Percentiles rank a stretch among this genome's conserved stretches.
Evolutionary conservation across 2,113 vertebrate genomes (phyloP).

Genomic region (Glaucomys volans): DNA sequence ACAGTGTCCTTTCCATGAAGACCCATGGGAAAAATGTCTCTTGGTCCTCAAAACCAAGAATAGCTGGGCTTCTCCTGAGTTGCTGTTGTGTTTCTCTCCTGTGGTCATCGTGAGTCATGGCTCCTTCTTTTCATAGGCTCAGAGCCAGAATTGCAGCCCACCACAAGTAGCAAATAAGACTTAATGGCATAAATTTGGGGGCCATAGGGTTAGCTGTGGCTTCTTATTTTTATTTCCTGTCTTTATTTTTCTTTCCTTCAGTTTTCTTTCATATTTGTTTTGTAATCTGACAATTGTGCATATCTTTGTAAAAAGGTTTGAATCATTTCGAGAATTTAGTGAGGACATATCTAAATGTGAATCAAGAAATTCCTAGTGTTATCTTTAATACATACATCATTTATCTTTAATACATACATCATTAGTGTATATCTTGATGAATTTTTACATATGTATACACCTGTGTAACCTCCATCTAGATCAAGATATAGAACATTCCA

Average conservation of each 20-base stretch:
- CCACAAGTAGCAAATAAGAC: conserved; percentile 37
- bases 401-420: not conserved
- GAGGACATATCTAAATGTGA: not conserved
- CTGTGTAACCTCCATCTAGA: not conserved
- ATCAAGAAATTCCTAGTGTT: conserved; percentile 11
- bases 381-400: conserved; percentile 12
- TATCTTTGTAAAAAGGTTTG: conserved; percentile 50
- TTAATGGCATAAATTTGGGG: conserved; percentile 53
- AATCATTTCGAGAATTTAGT: conserved; percentile 25
- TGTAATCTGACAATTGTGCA: conserved; percentile 2
- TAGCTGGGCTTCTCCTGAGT: conserved; percentile 57
- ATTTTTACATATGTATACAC: not conserved
- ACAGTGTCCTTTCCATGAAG: not conserved
- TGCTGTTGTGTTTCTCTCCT: conserved; percentile 73
- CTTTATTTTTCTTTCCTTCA: conserved; percentile 72
- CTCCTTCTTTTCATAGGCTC: conserved; percentile 72
- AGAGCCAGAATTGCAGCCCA: conserved; percentile 69
- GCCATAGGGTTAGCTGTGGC: conserved; percentile 47
- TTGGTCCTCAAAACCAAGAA: conserved; percentile 58
- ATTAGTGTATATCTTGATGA: not conserved
- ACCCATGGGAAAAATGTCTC: conserved; percentile 62
- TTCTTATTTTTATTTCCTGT: conserved; percentile 69
- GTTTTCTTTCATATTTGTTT: conserved; percentile 65
- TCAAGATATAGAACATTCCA: conserved; percentile 37
- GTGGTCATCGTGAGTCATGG: conserved; percentile 74